Evolutionary conservation across 2,888 invertebrate species (phyloP).

Genomic region (Drosophila fulvimacula): DNA sequence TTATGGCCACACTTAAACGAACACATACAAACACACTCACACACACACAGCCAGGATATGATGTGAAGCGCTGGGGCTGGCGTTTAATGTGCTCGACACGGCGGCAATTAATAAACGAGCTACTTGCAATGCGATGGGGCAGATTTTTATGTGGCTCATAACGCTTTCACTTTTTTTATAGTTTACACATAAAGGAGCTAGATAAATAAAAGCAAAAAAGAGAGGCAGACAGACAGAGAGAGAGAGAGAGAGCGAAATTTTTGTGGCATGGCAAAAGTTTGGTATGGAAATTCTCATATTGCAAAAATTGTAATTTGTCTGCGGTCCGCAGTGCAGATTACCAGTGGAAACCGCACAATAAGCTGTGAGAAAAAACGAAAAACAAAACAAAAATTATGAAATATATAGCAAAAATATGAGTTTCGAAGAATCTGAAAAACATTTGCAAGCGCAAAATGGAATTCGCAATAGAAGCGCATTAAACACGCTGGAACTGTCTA

Average conservation of each 20-base stretch:
- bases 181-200: constrained; percentile 51
- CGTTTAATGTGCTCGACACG: constrained; percentile 54
- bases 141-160: constrained; percentile 52
- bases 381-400: neutral
- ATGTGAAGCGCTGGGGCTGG: constrained; percentile 22
- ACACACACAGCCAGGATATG: constrained; percentile 5
- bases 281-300: constrained; percentile 4
- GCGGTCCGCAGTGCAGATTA: neutral
- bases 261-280: neutral
- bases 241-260: neutral
- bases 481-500: neutral
- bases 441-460: neutral
- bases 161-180: constrained; percentile 55
- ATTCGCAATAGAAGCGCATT: neutral
- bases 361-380: neutral
- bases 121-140: constrained; percentile 45
- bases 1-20: constrained; percentile 65
- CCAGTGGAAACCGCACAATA: constrained; percentile 2
- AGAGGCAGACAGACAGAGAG: neutral
- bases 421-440: neutral
- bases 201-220: constrained; percentile 40
- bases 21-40: constrained; percentile 4
- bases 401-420: neutral
- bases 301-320: constrained; percentile 1
- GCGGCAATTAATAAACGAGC: constrained; percentile 69